A percentile compares a stretch with the other conserved stretches of the same genome.
Evolutionary conservation across 2,888 invertebrate genomes (phyloP).

Genomic region (Timema cristinae): DNA sequence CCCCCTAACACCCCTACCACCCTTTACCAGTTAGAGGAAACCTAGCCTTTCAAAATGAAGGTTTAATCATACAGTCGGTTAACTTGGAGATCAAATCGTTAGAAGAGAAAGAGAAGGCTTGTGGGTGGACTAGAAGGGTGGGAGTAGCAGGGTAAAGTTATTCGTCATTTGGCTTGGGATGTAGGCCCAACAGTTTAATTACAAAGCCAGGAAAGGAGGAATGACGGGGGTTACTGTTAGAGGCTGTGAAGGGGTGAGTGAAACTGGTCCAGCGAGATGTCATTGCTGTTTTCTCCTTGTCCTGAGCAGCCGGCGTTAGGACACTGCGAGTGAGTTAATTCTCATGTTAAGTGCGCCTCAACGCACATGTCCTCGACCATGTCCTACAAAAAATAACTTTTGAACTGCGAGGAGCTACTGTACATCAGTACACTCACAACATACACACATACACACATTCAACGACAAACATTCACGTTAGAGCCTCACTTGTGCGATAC

Average conservation of each 20-base stretch:
- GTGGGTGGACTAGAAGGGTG: neutral
- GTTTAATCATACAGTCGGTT: too few species aligned
- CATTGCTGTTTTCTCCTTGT: slow-evolving; percentile 17
- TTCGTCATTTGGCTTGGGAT: slow-evolving; percentile 13
- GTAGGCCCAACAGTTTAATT: slow-evolving; percentile 9
- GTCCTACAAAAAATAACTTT: too few species aligned
- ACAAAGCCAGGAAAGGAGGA: slow-evolving; percentile 14
- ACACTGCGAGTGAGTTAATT: slow-evolving; percentile 28
- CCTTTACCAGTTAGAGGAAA: too few species aligned
- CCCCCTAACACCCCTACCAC: too few species aligned
- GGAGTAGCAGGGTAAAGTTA: slow-evolving; percentile 1
- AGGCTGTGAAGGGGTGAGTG: slow-evolving; percentile 1
- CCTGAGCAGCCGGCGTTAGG: slow-evolving; percentile 15
- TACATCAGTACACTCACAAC: too few species aligned
- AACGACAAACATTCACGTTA: too few species aligned
- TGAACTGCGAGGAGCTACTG: too few species aligned
- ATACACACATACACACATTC: too few species aligned
- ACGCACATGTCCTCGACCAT: slow-evolving; percentile 23
- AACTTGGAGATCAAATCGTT: too few species aligned
- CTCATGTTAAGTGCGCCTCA: slow-evolving; percentile 28
- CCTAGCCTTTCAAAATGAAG: too few species aligned
- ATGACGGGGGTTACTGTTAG: neutral
- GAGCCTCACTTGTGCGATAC: too few species aligned
- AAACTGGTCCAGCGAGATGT: slow-evolving; percentile 11
- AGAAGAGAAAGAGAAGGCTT: neutral